Evolutionary conservation across 2,113 vertebrate species (phyloP).

Genomic region (Lepus europaeus): DNA sequence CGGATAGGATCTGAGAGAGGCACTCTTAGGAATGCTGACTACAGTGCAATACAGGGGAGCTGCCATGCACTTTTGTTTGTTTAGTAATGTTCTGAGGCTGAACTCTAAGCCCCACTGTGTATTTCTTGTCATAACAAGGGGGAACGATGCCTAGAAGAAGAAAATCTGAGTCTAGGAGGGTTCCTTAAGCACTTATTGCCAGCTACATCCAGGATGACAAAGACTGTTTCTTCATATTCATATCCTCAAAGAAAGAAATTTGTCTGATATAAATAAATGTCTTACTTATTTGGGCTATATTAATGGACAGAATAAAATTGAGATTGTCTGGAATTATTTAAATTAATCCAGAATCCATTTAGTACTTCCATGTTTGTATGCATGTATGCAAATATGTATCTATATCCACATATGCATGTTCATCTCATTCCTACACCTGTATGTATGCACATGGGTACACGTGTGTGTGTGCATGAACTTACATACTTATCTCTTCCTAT

Average conservation of each 20-base stretch:
- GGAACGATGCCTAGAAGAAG: not conserved
- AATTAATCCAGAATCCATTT: not conserved
- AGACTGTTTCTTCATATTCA: not conserved
- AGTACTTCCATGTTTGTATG: not conserved
- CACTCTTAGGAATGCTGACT: not conserved
- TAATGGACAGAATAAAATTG: not conserved
- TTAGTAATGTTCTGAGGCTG: not conserved
- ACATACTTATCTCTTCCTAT: not conserved
- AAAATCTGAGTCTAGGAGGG: not conserved
- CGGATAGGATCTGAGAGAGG: not conserved
- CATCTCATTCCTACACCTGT: not conserved
- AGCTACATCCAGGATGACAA: not conserved
- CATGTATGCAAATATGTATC: not conserved
- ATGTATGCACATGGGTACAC: too few relatives aligned
- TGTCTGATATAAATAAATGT: not conserved
- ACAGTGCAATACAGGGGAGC: rapidly evolving
- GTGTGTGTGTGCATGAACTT: too few relatives aligned
- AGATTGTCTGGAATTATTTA: not conserved
- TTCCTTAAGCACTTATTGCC: not conserved
- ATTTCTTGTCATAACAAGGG: not conserved
- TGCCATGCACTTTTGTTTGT: not conserved
- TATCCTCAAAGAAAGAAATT: not conserved
- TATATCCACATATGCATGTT: not conserved
- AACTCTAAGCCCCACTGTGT: not conserved
- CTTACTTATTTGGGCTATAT: not conserved